phyloP scores from a whole-genome alignment of 2,113 vertebrate genomes.

The Rhinolophus ferrumequinum region DNA sequence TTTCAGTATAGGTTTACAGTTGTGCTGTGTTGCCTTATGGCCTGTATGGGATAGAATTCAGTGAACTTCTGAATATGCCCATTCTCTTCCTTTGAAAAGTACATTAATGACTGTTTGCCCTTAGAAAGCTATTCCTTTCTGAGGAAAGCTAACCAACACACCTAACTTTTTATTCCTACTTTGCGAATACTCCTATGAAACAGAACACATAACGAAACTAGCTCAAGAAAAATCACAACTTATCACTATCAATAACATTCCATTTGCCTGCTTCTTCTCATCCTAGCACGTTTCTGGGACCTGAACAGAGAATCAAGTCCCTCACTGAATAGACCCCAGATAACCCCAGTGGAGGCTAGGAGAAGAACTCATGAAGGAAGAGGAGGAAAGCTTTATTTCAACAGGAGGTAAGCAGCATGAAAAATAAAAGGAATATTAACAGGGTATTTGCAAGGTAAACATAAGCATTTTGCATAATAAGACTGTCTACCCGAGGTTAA shows the following conservation, averaged over 20 bases:
- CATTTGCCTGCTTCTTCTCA: background rate
- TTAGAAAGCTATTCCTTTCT: constrained; percentile 15
- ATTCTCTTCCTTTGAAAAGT: background rate
- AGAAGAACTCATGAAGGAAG: background rate
- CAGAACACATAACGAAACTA: background rate
- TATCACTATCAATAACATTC: background rate
- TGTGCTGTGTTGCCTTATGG: background rate
- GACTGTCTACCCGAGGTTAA: background rate
- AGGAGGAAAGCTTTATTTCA: background rate
- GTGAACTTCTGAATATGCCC: background rate
- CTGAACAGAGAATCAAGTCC: background rate
- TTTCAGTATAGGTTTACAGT: background rate
- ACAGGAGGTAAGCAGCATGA: background rate
- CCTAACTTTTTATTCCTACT: background rate
- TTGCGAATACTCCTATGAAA: constrained; percentile 41
- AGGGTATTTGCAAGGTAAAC: constrained; percentile 14
- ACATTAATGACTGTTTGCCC: background rate
- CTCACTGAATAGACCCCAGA: background rate
- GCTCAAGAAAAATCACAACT: background rate
- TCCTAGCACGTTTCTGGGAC: background rate
- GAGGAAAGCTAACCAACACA: background rate
- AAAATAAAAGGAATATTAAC: background rate
- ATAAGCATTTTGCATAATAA: background rate
- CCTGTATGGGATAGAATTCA: background rate
- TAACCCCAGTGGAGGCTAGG: background rate